A percentile compares a stretch with the other conserved stretches of the same genome.
phyloP scores from a whole-genome alignment of 1,140 invertebrate species.

The Medauroidea extradentata region DNA sequence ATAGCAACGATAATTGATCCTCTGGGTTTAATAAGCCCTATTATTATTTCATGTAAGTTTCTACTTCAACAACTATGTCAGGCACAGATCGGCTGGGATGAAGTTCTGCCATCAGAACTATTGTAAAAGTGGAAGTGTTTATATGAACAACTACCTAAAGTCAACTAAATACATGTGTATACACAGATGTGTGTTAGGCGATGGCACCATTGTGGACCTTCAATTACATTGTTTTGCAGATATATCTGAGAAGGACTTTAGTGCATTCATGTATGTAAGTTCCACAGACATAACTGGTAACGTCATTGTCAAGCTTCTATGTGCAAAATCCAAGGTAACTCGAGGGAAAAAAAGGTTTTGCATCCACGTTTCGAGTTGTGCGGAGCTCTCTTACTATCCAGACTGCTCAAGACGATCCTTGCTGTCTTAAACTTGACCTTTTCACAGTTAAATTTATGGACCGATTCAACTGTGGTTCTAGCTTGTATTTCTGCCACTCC shows the following conservation, averaged over 20 bases:
- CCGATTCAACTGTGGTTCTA: constrained; percentile 22
- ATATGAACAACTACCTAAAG: background rate
- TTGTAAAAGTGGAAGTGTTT: background rate
- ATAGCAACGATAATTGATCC: background rate
- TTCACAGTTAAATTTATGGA: constrained; percentile 12
- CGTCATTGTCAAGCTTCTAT: constrained; percentile 22
- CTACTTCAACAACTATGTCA: no score
- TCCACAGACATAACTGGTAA: no score
- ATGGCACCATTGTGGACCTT: constrained; percentile 2
- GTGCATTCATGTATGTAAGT: constrained; percentile 28
- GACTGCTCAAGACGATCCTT: constrained; percentile 20
- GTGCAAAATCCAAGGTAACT: constrained; percentile 37
- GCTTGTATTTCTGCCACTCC: constrained; percentile 28
- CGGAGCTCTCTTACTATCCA: constrained; percentile 34
- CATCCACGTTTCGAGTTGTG: constrained; percentile 44
- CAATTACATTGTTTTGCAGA: constrained; percentile 36
- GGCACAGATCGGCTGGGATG: background rate
- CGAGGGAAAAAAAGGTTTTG: constrained; percentile 36
- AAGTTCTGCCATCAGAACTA: no score
- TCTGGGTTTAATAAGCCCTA: no score
- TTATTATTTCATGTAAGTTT: no score
- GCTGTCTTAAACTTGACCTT: background rate
- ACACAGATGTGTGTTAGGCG: constrained; percentile 18
- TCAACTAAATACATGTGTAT: constrained; percentile 16
- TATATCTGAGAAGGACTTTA: no score